phyloP scores from a whole-genome alignment of 2,888 invertebrate genomes.

The Serripes groenlandicus region DNA sequence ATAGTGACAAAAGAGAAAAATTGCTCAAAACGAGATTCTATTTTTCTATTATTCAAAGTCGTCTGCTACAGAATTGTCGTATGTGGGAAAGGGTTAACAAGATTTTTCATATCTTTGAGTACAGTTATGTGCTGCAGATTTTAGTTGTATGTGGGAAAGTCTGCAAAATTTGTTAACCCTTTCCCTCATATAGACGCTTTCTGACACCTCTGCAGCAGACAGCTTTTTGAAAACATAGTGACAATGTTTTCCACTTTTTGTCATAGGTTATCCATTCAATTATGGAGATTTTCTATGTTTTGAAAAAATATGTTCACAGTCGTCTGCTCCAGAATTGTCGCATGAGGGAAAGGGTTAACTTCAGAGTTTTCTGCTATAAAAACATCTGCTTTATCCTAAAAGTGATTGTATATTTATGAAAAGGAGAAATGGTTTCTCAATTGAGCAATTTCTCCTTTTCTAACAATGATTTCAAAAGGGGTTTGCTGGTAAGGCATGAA shows the following conservation, averaged over 20 bases:
- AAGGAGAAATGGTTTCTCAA: not conserved
- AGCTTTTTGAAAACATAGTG: not conserved
- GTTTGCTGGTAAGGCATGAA: no score
- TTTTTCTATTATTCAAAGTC: not conserved
- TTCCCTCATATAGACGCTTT: not conserved
- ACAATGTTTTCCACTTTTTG: not conserved
- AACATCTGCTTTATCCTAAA: not conserved
- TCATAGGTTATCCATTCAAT: not conserved
- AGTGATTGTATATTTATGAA: not conserved
- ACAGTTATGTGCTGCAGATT: not conserved
- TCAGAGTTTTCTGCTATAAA: not conserved
- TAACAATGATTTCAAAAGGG: not conserved
- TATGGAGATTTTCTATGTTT: not conserved
- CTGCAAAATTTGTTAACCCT: not conserved
- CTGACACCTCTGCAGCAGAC: not conserved
- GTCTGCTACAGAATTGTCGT: not conserved
- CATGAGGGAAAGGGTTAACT: not conserved
- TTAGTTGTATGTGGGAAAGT: no score
- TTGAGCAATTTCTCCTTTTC: not conserved
- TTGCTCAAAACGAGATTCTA: not conserved
- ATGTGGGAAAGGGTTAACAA: not conserved
- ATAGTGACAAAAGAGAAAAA: not conserved
- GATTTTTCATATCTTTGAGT: no score
- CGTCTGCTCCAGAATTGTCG: not conserved
- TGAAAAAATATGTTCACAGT: not conserved